Conservation (phyloP, 1,140 invertebrate species). For the Meloidogyne floridensis region DNA sequence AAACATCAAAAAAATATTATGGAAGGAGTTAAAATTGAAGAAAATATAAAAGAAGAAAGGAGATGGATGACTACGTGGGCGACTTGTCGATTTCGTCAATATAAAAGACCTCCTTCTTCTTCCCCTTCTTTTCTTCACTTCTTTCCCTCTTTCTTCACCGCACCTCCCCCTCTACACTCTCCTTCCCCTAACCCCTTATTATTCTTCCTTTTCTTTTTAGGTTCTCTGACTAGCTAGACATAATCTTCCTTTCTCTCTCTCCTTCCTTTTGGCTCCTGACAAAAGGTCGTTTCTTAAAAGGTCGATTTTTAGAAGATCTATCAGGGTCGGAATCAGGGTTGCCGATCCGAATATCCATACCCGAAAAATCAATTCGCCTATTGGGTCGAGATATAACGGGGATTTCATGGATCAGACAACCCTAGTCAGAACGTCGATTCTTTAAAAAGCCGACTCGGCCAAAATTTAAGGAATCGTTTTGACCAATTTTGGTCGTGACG, state of each 20-base stretch:
- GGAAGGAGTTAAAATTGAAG: background rate
- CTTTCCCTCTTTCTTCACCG: background rate
- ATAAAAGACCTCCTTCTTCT: background rate
- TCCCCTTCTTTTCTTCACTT: background rate
- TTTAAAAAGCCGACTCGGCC: too few species aligned
- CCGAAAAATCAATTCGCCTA: too few species aligned
- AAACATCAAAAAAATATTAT: background rate
- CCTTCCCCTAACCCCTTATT: background rate
- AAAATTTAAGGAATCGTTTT: too few species aligned
- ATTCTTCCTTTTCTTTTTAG: background rate
- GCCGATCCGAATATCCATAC: too few species aligned
- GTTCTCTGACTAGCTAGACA: background rate
- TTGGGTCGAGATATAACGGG: too few species aligned
- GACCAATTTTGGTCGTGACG: too few species aligned
- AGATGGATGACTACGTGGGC: background rate
- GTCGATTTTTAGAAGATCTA: too few species aligned
- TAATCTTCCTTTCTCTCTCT: background rate
- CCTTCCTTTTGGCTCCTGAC: background rate
- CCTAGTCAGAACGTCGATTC: too few species aligned
- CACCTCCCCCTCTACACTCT: too few species aligned
- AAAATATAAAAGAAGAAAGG: conserved; percentile 5
- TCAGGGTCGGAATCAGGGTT: too few species aligned
- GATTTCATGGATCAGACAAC: too few species aligned
- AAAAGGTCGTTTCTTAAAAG: too few species aligned
- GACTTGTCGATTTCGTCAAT: background rate